Evolutionary conservation across 1,140 invertebrate genomes (phyloP).

Genomic region (Danaus melanippus): DNA sequence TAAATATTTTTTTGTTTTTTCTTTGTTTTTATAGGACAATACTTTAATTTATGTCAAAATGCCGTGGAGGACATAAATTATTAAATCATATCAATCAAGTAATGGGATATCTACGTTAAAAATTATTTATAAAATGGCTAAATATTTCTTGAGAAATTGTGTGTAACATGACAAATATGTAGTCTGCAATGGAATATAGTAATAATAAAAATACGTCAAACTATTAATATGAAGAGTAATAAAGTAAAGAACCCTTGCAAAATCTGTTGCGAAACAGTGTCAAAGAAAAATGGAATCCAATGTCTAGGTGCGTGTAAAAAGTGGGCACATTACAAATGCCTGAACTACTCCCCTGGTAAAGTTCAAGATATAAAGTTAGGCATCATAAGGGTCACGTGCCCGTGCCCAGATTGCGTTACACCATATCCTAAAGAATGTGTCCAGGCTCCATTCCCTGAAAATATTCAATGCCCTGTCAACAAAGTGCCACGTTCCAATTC

Average conservation of each 20-base stretch:
- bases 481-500: conserved; percentile 22
- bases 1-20: too few relatives aligned
- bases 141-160: too few relatives aligned
- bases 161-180: too few relatives aligned
- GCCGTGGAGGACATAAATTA: too few relatives aligned
- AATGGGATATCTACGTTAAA: too few relatives aligned
- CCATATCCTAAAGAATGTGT: conserved; percentile 25
- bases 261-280: conserved; percentile 39
- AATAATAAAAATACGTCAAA: too few relatives aligned
- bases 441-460: conserved; percentile 22
- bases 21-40: too few relatives aligned
- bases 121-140: too few relatives aligned
- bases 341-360: conserved; percentile 47
- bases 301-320: conserved; percentile 52
- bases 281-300: conserved; percentile 40
- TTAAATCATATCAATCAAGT: too few relatives aligned
- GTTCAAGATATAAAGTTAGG: conserved; percentile 47
- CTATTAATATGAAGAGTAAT: conserved; percentile 26
- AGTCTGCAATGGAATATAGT: too few relatives aligned
- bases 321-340: conserved; percentile 52
- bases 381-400: conserved; percentile 40
- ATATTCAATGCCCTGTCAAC: conserved; percentile 30
- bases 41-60: too few relatives aligned
- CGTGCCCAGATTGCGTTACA: conserved; percentile 44
- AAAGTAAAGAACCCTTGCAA: conserved; percentile 54